These are phyloP conservation scores for Caerostris darwini DNA, from an alignment of 1,140 invertebrate genomes.

Conservation along the genomic window DNA sequence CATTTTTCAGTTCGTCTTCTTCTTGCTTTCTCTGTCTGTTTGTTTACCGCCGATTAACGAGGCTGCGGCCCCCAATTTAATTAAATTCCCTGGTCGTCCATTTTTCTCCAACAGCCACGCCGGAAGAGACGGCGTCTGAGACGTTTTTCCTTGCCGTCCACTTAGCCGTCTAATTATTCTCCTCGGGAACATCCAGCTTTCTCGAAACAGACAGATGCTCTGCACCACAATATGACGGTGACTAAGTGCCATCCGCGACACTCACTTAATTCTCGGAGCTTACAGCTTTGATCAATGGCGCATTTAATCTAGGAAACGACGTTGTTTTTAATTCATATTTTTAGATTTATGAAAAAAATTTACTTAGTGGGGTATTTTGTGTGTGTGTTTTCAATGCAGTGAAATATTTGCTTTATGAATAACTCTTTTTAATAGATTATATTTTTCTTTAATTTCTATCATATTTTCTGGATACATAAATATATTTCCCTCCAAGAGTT, in stretches of 20 bases:
- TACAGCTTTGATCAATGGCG: no score
- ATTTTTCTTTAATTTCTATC: no score
- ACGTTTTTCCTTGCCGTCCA: not conserved
- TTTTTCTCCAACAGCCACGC: constrained; percentile 16
- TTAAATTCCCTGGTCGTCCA: constrained; percentile 17
- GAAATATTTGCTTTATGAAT: no score
- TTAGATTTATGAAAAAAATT: no score
- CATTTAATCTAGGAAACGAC: no score
- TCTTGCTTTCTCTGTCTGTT: not conserved
- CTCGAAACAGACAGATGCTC: not conserved
- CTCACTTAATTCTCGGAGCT: no score
- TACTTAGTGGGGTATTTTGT: no score
- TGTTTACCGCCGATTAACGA: constrained; percentile 26
- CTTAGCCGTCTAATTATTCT: not conserved
- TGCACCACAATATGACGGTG: not conserved
- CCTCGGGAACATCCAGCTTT: not conserved
- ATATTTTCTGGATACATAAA: no score
- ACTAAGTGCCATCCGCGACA: not conserved
- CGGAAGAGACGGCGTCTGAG: not conserved
- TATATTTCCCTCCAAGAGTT: no score
- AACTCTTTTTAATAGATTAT: no score
- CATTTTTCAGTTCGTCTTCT: not conserved
- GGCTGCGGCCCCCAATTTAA: constrained; percentile 23
- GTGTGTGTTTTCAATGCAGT: no score
- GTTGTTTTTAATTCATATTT: no score